A percentile compares a stretch with the other conserved stretches of the same genome.
Conservation (phyloP, 1,140 invertebrate genomes). For the Drosophila ogumai region DNA sequence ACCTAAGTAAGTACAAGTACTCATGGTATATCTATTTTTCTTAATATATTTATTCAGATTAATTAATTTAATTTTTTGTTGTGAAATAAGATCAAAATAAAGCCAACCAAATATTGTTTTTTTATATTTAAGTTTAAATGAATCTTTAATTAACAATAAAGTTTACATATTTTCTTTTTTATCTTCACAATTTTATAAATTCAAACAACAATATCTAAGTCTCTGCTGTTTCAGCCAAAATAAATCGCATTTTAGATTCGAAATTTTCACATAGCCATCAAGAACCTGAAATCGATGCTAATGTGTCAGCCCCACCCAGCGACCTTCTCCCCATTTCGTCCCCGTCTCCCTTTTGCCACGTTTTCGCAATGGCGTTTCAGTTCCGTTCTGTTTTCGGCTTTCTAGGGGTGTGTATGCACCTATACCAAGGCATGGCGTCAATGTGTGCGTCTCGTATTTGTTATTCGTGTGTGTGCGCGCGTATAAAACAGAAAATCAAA, state of each 20-base stretch:
- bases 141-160: neutral
- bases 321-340: slow-evolving; percentile 15
- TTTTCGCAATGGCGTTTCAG: slow-evolving; percentile 40
- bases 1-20: too few relatives aligned
- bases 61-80: too few relatives aligned
- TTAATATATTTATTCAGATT: too few relatives aligned
- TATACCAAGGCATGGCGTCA: slow-evolving; percentile 31
- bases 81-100: too few relatives aligned
- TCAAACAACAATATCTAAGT: neutral
- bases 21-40: too few relatives aligned
- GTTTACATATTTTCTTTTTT: neutral
- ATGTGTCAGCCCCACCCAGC: slow-evolving; percentile 24
- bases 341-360: slow-evolving; percentile 8
- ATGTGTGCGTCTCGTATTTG: slow-evolving; percentile 56
- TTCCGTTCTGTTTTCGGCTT: slow-evolving; percentile 59
- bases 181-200: neutral
- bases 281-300: slow-evolving; percentile 60
- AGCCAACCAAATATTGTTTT: too few relatives aligned
- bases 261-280: slow-evolving; percentile 55
- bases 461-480: slow-evolving; percentile 67
- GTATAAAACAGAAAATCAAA: slow-evolving; percentile 85
- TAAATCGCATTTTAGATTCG: slow-evolving; percentile 53
- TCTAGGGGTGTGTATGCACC: slow-evolving; percentile 65
- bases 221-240: slow-evolving; percentile 11
- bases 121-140: neutral